Conservation (phyloP, 2,797 vertebrate genomes). For the Spheniscus humboldti region DNA sequence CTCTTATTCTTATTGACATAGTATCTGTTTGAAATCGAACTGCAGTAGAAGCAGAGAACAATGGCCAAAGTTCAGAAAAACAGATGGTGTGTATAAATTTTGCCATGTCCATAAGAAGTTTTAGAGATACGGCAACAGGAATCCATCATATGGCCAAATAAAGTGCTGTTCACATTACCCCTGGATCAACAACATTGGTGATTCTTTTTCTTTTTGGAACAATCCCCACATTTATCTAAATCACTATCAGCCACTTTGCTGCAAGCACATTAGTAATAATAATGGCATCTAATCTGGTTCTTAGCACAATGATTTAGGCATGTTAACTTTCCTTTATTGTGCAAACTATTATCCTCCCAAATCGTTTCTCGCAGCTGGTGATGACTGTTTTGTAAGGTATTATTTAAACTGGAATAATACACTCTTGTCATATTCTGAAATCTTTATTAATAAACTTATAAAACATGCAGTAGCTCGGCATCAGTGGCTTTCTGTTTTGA, state of each 20-base stretch:
- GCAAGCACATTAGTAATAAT: neutral
- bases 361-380: neutral
- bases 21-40: neutral
- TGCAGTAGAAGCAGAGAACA: neutral
- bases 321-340: constrained; percentile 13
- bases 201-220: neutral
- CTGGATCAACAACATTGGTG: neutral
- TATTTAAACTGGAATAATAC: neutral
- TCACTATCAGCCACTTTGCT: neutral
- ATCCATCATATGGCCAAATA: neutral
- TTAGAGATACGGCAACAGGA: neutral
- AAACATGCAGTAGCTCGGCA: neutral
- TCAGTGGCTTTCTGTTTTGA: neutral
- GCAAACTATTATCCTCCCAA: neutral
- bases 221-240: neutral
- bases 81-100: neutral
- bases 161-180: neutral
- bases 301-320: neutral
- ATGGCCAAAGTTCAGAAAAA: neutral
- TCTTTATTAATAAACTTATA: neutral
- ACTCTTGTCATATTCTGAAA: neutral
- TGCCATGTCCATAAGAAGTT: neutral
- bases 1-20: neutral
- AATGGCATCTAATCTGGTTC: neutral
- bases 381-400: neutral